Evolutionary conservation across 2,113 vertebrate genomes (phyloP), one percentile per base, ranked within the genome.

Genomic region (Bostrychus sinensis): DNA sequence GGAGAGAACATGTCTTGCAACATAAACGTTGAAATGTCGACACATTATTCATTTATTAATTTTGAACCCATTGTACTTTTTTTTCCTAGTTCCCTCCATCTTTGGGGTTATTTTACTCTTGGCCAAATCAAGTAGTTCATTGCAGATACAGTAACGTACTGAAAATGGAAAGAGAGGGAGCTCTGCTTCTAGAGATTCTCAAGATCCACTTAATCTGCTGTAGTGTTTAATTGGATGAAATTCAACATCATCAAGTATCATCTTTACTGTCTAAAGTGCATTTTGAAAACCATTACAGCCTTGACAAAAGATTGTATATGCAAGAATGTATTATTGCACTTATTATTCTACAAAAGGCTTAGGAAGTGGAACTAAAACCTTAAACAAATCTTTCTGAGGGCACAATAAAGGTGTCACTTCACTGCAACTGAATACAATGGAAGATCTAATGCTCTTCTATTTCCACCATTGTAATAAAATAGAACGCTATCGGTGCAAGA

Each of bases 381-480:
- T 7, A n/a, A n/a, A 51, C 6, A 23, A n/a, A 23, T 7, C 25
- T 8, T 12, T 11, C n/a, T 34, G n/a, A 34, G 50, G 16, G 16
- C 26, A 30, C 14, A 4, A 1, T 41, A 12, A 71, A 56, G 50
- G 3, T 56, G 8, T 72, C 22, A 43, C 53, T 68, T 38, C 14
- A 28, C 13, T 64, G 51, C 36, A 60, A 59, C 36, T 13, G 12
- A 46, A 80, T 64, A 42, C 3, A n/a, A 26, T 1, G 45, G 63
- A 70, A 30, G 41, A 37, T 12, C 63, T 66, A 59, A 34, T 71
- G 74, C 5, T 28, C 9, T n/a, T 42, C 43, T 69, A n/a, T n/a
- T n/a, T 58, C 69, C 20, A 28, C 39, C 23, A 19, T 50, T 56
- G 7, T 55, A 53, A 75, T 34, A 62, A 39, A 69, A 34, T 61